These are phyloP conservation scores for Motacilla alba DNA, from an alignment of 2,113 vertebrate genomes.

Conservation along the genomic window DNA sequence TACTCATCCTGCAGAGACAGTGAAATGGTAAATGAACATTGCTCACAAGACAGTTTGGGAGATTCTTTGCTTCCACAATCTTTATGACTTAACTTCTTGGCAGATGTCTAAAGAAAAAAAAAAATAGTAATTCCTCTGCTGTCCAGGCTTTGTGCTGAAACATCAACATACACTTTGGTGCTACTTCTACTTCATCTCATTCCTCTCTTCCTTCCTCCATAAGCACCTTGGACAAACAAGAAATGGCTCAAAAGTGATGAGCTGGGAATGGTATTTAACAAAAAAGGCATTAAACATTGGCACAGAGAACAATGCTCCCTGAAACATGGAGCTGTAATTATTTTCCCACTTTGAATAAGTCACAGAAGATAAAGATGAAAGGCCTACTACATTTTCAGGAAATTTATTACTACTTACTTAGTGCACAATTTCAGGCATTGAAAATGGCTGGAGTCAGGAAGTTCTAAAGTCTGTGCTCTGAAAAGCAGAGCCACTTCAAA, in stretches of 20 bases:
- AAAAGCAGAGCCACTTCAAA: background rate
- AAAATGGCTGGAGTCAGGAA: constrained; percentile 42
- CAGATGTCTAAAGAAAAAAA: background rate
- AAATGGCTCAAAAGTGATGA: constrained; percentile 12
- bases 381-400: background rate
- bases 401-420: constrained; percentile 22
- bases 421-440: background rate
- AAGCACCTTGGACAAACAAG: background rate
- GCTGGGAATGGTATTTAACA: background rate
- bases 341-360: constrained; percentile 5
- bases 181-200: background rate
- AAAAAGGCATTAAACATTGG: background rate
- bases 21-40: background rate
- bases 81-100: background rate
- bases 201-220: background rate
- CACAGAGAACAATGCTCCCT: background rate
- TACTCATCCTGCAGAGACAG: background rate
- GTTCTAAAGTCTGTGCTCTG: constrained; percentile 1
- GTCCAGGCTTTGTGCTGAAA: background rate
- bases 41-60: background rate
- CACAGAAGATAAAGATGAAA: constrained; percentile 40
- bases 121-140: background rate
- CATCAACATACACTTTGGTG: background rate
- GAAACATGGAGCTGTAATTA: background rate
- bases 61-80: background rate